Base-by-base conservation (phyloP, 2,888 invertebrate species). In the Myopa testacea region DNA sequence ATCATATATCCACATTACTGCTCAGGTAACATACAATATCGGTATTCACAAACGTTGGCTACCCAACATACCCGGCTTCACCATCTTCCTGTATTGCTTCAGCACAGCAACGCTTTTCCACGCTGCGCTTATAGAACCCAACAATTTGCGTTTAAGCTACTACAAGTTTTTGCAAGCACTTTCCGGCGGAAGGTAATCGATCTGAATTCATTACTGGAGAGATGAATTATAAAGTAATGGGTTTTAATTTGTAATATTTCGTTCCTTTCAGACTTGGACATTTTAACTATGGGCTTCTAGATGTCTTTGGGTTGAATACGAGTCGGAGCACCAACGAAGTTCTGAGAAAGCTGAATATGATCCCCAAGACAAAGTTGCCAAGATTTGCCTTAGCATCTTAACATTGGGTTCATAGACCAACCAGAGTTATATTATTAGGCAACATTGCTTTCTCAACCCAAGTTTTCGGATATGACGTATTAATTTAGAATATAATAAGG, bases 21-120 rank as follows among this genome's bases (percentile, higher is more conserved):
- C 70, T 16, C 85, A 95, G 94, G 90, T 94, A 74, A 87, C 93
- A n/a, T 95, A 95, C 90, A 92, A 92, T 82, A 91, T 93, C 79
- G 94, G 94, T n/a, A 93, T 93, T 58, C 91, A 93, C 52, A 91
- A 90, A 77, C 93, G 93, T 69, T 87, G 91, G 72, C 85, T 95
- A 72, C 95, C 95, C 16, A 91, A 92, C 84, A 89, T 95, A 50
- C 93, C 93, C 58, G 92, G 93, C 83, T 95, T 94, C 81, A 93
- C 92, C 76, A 90, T 93, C 69, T 90, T 95, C 78, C 89, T 96
- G 50, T 96, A 96, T 87, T 93, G 95, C 81, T 90, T 95, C 79
- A 94, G 94, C 81, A 95, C 95, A 5, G 94, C 94, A 14, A 89
- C 94, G 80, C 91, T 95, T 58, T 95, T 95, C 87, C 95, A 95